These are phyloP conservation scores for Mythimna vitellina DNA, from an alignment of 2,888 invertebrate genomes.

Conservation along the genomic window DNA sequence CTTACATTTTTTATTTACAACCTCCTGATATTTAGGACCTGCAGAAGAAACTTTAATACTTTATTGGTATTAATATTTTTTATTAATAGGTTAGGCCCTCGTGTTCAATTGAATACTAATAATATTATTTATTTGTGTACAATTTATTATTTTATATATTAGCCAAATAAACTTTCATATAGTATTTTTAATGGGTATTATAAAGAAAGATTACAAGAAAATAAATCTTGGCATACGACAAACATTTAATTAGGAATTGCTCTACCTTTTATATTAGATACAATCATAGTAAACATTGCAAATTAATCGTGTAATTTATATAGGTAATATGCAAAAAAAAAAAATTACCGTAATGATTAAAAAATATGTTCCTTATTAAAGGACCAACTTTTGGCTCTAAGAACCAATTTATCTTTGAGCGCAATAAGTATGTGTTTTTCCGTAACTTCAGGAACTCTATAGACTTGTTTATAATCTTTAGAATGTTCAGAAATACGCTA, in stretches of 20 bases:
- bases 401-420: neutral
- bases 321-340: too few relatives aligned
- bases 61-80: too few relatives aligned
- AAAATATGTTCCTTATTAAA: neutral
- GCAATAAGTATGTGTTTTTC: neutral
- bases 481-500: neutral
- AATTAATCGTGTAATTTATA: neutral
- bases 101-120: slow-evolving; percentile 2
- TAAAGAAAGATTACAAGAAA: slow-evolving; percentile 1
- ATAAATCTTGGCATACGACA: neutral
- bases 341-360: neutral
- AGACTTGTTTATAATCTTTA: neutral
- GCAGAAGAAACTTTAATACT: slow-evolving; percentile 9
- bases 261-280: too few relatives aligned
- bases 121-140: neutral
- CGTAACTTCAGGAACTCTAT: neutral
- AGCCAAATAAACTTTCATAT: neutral
- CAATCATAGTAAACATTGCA: too few relatives aligned
- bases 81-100: slow-evolving; percentile 5
- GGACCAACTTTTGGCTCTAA: neutral
- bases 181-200: neutral
- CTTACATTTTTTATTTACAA: slow-evolving; percentile 26
- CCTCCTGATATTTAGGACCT: slow-evolving; percentile 19
- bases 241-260: neutral
- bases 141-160: slow-evolving; percentile 10